Percentiles rank a stretch among this genome's conserved stretches.
Conservation (phyloP, 2,113 vertebrate species). For the Pithys albifrons region DNA sequence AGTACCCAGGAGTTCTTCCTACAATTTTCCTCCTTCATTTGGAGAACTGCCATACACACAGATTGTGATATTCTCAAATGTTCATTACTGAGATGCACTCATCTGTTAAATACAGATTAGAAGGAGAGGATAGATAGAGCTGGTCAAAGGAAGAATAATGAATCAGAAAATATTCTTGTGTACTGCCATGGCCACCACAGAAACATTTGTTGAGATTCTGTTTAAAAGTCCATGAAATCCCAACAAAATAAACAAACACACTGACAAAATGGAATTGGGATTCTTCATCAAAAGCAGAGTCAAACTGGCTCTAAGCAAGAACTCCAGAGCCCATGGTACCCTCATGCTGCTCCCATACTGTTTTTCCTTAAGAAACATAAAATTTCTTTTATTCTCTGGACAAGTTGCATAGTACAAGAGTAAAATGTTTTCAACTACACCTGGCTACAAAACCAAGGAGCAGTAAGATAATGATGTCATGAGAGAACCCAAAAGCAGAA, state of each 20-base stretch:
- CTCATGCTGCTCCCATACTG: not conserved
- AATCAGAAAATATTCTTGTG: not conserved
- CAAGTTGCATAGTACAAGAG: not conserved
- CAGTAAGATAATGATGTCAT: not conserved
- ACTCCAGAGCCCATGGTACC: not conserved
- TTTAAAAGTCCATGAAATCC: not conserved
- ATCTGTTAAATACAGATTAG: constrained; percentile 36
- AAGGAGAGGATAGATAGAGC: not conserved
- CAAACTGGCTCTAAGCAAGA: not conserved
- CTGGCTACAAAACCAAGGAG: not conserved
- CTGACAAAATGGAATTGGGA: not conserved
- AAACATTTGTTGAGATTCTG: not conserved
- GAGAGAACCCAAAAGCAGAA: too few relatives aligned
- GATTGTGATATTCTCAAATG: not conserved
- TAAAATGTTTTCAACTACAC: not conserved
- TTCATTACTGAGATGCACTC: constrained; percentile 11
- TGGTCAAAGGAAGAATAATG: constrained; percentile 15
- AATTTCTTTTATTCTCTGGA: not conserved
- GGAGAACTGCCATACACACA: constrained; percentile 33
- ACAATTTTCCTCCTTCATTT: not conserved
- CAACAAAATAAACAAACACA: constrained; percentile 20
- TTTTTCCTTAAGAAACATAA: not conserved
- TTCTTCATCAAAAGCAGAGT: not conserved
- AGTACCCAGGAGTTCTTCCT: constrained; percentile 19
- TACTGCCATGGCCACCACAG: not conserved